phyloP scores from a whole-genome alignment of 2,113 vertebrate species.

The Tragelaphus imberbis region DNA sequence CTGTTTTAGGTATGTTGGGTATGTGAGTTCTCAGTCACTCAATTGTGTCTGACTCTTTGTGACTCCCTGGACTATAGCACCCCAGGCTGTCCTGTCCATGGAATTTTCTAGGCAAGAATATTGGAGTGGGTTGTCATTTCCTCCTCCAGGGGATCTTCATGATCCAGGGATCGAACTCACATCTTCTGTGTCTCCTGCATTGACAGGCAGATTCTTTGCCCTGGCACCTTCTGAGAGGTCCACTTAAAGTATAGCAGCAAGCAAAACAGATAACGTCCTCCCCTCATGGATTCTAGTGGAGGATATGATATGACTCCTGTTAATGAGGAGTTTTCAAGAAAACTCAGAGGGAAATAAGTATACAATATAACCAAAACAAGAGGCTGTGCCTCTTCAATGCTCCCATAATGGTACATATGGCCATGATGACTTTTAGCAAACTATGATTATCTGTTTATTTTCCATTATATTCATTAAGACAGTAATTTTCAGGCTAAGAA shows the following conservation, averaged over 20 bases:
- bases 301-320: not conserved
- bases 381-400: not conserved
- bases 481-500: not conserved
- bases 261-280: not conserved
- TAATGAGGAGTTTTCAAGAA: not conserved
- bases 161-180: not conserved
- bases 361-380: not conserved
- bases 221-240: not conserved
- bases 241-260: not conserved
- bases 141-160: not conserved
- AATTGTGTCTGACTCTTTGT: not conserved
- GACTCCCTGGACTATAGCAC: not conserved
- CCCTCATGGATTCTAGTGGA: not conserved
- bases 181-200: not conserved
- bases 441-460: not conserved
- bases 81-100: not conserved
- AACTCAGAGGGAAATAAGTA: not conserved
- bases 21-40: not conserved
- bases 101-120: not conserved
- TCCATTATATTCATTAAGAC: not conserved
- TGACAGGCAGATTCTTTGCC: not conserved
- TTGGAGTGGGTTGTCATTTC: not conserved
- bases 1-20: not conserved
- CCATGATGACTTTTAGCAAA: not conserved
- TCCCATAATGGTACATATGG: not conserved